phyloP scores from a whole-genome alignment of 2,888 invertebrate species.

The Tubiluchus corallicola region DNA sequence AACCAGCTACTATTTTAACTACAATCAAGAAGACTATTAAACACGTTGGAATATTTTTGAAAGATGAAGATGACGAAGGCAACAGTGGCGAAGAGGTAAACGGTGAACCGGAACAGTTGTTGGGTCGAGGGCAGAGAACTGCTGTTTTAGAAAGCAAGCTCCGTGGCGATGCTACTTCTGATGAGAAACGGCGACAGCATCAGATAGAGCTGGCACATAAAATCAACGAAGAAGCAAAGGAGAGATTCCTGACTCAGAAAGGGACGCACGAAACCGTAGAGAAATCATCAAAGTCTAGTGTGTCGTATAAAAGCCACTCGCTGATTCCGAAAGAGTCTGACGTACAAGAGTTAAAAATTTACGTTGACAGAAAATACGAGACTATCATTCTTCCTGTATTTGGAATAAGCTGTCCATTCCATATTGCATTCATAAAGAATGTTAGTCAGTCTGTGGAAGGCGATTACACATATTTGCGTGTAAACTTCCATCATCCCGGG shows the following conservation, averaged over 20 bases:
- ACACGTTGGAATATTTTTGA: slow-evolving; percentile 82
- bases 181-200: slow-evolving; percentile 90
- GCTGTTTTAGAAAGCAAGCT: slow-evolving; percentile 83
- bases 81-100: slow-evolving; percentile 37
- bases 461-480: slow-evolving; percentile 87
- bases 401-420: slow-evolving; percentile 88
- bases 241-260: slow-evolving; percentile 72
- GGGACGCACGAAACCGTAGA: slow-evolving; percentile 23
- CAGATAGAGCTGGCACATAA: slow-evolving; percentile 79
- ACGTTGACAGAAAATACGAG: slow-evolving; percentile 90
- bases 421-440: slow-evolving; percentile 97
- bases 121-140: slow-evolving; percentile 53
- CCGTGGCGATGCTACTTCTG: slow-evolving; percentile 76
- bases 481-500: slow-evolving; percentile 97
- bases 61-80: slow-evolving; percentile 68
- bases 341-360: slow-evolving; percentile 77
- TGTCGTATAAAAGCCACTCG: slow-evolving; percentile 76
- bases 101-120: slow-evolving; percentile 35
- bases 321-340: slow-evolving; percentile 87
- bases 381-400: slow-evolving; percentile 94
- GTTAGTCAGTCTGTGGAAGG: slow-evolving; percentile 97
- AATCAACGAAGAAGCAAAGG: slow-evolving; percentile 78
- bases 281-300: slow-evolving; percentile 54
- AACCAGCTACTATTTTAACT: slow-evolving; percentile 66
- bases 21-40: slow-evolving; percentile 85